Base-by-base conservation (phyloP, 2,888 invertebrate genomes). In the Lapara coniferarum region DNA sequence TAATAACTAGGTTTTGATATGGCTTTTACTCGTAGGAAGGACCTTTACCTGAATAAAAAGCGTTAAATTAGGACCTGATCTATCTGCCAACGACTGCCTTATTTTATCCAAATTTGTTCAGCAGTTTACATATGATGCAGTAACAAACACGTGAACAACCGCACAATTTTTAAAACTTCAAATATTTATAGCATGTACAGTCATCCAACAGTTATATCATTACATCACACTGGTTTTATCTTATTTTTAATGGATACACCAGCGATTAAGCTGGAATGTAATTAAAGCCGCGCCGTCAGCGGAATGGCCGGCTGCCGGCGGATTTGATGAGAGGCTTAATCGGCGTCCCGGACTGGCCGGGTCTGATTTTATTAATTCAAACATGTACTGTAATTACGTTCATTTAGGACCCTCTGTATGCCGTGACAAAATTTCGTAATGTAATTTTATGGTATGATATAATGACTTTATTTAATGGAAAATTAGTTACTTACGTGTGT, bases 231-330 rank as follows among this genome's bases (percentile, higher is more conserved):
- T 25, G 46, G 58, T 59, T 59, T 44, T 66, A 66, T 70, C 69
- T 78, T 76, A 79, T 74, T 80, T 77, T 69, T 80, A 76, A 80
- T 73, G 74, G 73, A 57, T 69, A 70, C 71, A 69, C 68, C 67
- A 72, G 53, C 67, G 70, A 77, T 75, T 76, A 74, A 49, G 69
- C 46, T 52, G 58, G 71, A 68, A 71, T 74, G 66, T 72, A 72
- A 73, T 77, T 74, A 55, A 19, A 10, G n/a, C n/a, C n/a, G 55
- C 19, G n/a, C n/a, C n/a, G 55, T 55, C 19, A 69, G 46, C 8
- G 30, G 8, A 49, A 59, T 49, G 63, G 63, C 2, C 63, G 63
- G 59, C 46, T 19, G 63, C 63, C 19, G n/a, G 16, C 44, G 49
- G 49, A 49, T 63, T 63, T 63, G 63, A 63, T 19, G 63, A 49